Percentiles rank a stretch among this genome's conserved stretches.
Evolutionary conservation across 2,888 invertebrate species (phyloP).

Genomic region (Oligia fasciuncula): DNA sequence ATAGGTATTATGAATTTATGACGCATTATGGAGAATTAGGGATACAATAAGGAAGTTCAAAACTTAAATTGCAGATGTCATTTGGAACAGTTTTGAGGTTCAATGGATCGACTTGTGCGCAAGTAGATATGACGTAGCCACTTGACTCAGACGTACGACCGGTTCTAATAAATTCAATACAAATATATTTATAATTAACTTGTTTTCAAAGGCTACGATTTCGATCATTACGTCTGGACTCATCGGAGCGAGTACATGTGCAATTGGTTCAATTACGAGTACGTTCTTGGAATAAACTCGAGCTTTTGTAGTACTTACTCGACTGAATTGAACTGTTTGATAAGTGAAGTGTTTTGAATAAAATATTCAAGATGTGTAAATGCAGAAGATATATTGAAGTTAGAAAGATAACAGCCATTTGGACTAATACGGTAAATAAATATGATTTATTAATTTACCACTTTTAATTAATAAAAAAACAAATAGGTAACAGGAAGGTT

Average conservation of each 20-base stretch:
- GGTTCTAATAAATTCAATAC: conserved; percentile 73
- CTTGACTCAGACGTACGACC: conserved; percentile 60
- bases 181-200: conserved; percentile 72
- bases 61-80: conserved; percentile 12
- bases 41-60: conserved; percentile 17
- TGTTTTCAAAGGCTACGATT: conserved; percentile 70
- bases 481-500: background rate
- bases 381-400: conserved; percentile 66
- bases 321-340: conserved; percentile 31
- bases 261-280: conserved; percentile 41
- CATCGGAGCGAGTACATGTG: conserved; percentile 70
- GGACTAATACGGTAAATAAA: conserved; percentile 63
- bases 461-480: background rate
- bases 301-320: conserved; percentile 14
- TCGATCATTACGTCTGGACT: conserved; percentile 72
- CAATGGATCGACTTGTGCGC: conserved; percentile 35
- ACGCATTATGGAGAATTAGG: conserved; percentile 27
- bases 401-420: conserved; percentile 65
- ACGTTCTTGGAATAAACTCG: conserved; percentile 26
- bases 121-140: conserved; percentile 46
- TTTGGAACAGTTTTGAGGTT: conserved; percentile 22
- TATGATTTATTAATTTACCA: too few species aligned
- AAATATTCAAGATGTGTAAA: conserved; percentile 69
- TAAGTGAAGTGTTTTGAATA: conserved; percentile 48
- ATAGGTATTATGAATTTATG: conserved; percentile 6